Evolutionary conservation across 2,888 invertebrate genomes (phyloP).

Genomic region (Brachycybe producta): DNA sequence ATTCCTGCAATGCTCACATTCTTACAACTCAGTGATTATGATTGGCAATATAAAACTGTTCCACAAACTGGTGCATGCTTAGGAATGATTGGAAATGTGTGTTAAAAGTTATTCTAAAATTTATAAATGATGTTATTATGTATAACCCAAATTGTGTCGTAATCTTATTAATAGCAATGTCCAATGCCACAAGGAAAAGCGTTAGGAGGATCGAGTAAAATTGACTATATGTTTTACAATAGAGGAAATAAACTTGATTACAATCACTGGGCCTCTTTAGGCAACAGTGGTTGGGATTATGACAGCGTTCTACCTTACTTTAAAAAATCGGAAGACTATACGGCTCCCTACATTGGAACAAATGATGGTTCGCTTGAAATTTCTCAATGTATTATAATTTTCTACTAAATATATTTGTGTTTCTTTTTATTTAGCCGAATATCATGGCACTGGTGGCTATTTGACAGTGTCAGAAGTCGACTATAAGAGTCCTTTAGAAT

Average conservation of each 20-base stretch:
- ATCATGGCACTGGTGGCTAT: slow-evolving; percentile 23
- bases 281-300: slow-evolving; percentile 37
- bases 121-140: neutral
- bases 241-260: slow-evolving; percentile 37
- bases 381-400: too few species aligned
- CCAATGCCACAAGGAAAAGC: slow-evolving; percentile 30
- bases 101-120: too few species aligned
- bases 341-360: too few species aligned
- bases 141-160: neutral
- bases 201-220: slow-evolving; percentile 36
- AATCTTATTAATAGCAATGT: slow-evolving; percentile 12
- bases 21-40: slow-evolving; percentile 68
- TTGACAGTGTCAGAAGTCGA: slow-evolving; percentile 23
- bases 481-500: slow-evolving; percentile 22
- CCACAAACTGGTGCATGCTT: slow-evolving; percentile 46
- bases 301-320: slow-evolving; percentile 38
- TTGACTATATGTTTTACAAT: slow-evolving; percentile 40
- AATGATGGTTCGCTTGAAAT: too few species aligned
- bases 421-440: slow-evolving; percentile 14
- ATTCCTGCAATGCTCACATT: too few species aligned
- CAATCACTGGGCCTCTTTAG: slow-evolving; percentile 35
- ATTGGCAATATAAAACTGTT: slow-evolving; percentile 88
- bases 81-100: neutral
- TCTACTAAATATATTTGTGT: too few species aligned
- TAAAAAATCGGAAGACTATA: slow-evolving; percentile 32